phyloP scores from a whole-genome alignment of 2,797 vertebrate species.

The Smutsia temminckii region DNA sequence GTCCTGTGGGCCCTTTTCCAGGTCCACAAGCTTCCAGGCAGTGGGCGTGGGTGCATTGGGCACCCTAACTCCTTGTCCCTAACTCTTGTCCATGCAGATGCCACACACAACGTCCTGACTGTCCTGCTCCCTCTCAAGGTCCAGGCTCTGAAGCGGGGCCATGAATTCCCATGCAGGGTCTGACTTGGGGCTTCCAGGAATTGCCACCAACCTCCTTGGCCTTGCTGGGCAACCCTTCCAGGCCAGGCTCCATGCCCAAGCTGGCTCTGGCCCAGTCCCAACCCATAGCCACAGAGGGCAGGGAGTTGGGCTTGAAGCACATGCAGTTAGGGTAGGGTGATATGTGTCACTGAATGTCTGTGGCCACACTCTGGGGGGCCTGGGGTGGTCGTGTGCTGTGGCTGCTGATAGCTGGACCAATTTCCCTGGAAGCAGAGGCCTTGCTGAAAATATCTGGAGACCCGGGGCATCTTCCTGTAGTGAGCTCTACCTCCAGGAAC shows the following conservation, averaged over 20 bases:
- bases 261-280: background rate
- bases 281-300: background rate
- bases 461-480: conserved; percentile 79
- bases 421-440: conserved; percentile 90
- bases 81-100: conserved; percentile 93
- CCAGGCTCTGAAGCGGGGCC: background rate
- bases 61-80: conserved; percentile 90
- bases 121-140: background rate
- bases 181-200: background rate
- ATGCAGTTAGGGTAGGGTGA: conserved; percentile 63
- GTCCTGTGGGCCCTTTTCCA: conserved; percentile 88
- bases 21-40: conserved; percentile 91
- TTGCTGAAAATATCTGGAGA: conserved; percentile 90
- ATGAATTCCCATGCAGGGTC: background rate
- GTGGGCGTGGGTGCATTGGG: conserved; percentile 90
- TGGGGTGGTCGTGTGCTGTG: conserved; percentile 55
- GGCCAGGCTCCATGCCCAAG: background rate
- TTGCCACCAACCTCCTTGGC: background rate
- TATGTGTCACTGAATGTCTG: conserved; percentile 64
- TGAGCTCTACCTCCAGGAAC: conserved; percentile 86
- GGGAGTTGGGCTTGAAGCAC: conserved; percentile 80
- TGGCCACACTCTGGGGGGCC: conserved; percentile 17
- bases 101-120: conserved; percentile 89
- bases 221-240: conserved; percentile 35
- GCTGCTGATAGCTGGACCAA: conserved; percentile 88